These are phyloP conservation scores for Halictus quadricinctus DNA, from an alignment of 2,888 invertebrate species.

Conservation along the genomic window DNA sequence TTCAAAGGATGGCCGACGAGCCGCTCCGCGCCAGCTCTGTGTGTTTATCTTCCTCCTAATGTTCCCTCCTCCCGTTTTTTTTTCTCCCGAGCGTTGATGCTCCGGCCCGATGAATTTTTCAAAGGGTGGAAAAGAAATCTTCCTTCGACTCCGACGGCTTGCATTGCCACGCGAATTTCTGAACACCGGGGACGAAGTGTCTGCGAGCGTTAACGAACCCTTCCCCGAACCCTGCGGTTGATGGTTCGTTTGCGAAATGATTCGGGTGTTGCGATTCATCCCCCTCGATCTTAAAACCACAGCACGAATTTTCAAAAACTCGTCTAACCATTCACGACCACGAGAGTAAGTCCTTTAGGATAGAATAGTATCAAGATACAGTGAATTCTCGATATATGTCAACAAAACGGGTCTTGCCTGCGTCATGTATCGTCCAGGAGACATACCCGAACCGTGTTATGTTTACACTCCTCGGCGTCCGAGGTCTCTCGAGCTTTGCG, in stretches of 20 bases:
- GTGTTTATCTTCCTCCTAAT: constrained; percentile 68
- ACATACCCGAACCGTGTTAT: too few relatives aligned
- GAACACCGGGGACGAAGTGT: constrained; percentile 31
- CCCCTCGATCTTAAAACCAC: neutral
- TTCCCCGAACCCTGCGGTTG: neutral
- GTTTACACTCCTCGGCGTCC: too few relatives aligned
- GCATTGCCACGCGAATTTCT: constrained; percentile 16
- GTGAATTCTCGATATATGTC: too few relatives aligned
- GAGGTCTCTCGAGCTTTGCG: too few relatives aligned
- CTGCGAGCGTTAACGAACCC: constrained; percentile 23
- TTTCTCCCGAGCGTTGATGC: constrained; percentile 38
- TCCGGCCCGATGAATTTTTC: constrained; percentile 66
- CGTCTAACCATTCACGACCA: too few relatives aligned
- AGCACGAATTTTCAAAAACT: neutral
- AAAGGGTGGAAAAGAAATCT: constrained; percentile 34
- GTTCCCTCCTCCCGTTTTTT: constrained; percentile 21
- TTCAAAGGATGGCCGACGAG: constrained; percentile 54
- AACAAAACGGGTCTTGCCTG: too few relatives aligned
- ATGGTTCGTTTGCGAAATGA: neutral
- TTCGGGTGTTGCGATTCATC: accelerated
- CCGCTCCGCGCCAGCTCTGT: constrained; percentile 10
- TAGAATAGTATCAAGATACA: too few relatives aligned
- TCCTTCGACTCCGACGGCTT: neutral
- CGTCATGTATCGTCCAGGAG: too few relatives aligned
- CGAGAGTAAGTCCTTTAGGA: too few relatives aligned